Evolutionary conservation across 2,888 invertebrate species (phyloP).

Genomic region (Lysandra coridon): DNA sequence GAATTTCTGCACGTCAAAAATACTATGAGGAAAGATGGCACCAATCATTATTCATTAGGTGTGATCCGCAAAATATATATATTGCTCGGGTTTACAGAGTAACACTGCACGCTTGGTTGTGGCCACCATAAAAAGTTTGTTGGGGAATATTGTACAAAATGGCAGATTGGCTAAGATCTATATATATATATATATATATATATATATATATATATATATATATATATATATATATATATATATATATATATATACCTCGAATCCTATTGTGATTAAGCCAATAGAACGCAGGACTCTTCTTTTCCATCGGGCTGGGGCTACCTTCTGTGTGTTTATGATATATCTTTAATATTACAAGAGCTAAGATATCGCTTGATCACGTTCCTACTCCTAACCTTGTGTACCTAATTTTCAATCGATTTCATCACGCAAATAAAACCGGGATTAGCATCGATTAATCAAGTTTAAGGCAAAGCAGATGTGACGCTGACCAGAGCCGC

Average conservation of each 20-base stretch:
- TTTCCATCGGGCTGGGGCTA: too few species aligned
- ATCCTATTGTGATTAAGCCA: too few species aligned
- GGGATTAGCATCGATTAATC: slow-evolving; percentile 20
- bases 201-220: too few species aligned
- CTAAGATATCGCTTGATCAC: neutral
- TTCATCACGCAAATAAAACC: slow-evolving; percentile 1
- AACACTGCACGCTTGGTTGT: too few species aligned
- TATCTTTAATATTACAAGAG: neutral
- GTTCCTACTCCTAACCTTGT: neutral
- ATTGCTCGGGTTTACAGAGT: neutral
- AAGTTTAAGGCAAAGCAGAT: slow-evolving; percentile 27
- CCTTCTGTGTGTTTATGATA: too few species aligned
- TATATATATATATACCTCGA: too few species aligned
- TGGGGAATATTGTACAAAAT: too few species aligned
- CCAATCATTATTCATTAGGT: neutral
- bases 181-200: too few species aligned
- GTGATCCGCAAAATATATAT: neutral
- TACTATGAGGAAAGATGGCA: neutral
- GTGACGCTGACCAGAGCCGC: slow-evolving; percentile 33
- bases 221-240: too few species aligned
- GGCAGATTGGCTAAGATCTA: too few species aligned
- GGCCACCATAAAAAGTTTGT: too few species aligned
- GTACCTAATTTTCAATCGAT: neutral
- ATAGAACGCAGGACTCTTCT: too few species aligned
- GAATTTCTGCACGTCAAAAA: slow-evolving; percentile 77